Percentiles rank a stretch among this genome's conserved stretches.
These are phyloP conservation scores for Malthinus flaveolus DNA, from an alignment of 2,888 invertebrate genomes.

Conservation along the genomic window DNA sequence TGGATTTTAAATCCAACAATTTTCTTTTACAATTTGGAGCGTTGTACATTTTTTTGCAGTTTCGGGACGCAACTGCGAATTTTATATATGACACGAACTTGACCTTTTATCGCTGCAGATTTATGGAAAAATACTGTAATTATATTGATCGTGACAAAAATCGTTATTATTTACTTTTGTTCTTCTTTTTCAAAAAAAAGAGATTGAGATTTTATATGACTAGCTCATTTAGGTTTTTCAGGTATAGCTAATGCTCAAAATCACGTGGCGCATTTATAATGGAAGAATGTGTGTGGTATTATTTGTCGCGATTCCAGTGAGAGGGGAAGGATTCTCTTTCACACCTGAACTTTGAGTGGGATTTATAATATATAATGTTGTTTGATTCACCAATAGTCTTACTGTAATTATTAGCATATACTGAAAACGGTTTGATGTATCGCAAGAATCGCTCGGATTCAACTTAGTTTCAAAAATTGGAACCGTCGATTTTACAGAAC, in stretches of 20 bases:
- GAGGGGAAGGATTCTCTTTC: slow-evolving; percentile 32
- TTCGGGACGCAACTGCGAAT: slow-evolving; percentile 18
- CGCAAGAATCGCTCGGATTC: background rate
- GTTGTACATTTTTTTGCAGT: background rate
- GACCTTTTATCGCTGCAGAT: slow-evolving; percentile 25
- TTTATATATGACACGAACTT: slow-evolving; percentile 19
- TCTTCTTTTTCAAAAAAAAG: background rate
- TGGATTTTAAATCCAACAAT: too few species aligned
- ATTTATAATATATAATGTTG: slow-evolving; percentile 32
- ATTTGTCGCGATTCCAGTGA: slow-evolving; percentile 33
- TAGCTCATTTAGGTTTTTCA: slow-evolving; percentile 5
- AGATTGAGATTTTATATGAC: background rate
- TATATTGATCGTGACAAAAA: slow-evolving; percentile 2
- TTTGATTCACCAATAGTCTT: background rate
- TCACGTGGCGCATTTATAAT: slow-evolving; percentile 34
- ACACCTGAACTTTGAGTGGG: slow-evolving; percentile 33
- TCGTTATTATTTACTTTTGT: background rate
- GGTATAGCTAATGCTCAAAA: slow-evolving; percentile 27
- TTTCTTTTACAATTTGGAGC: background rate
- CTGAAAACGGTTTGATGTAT: too few species aligned
- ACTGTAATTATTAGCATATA: too few species aligned
- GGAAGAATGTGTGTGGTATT: slow-evolving; percentile 29
- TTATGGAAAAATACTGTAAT: slow-evolving; percentile 26
- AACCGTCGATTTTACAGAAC: background rate
- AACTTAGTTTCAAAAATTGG: slow-evolving; percentile 1